Evolutionary conservation across 2,888 invertebrate genomes (phyloP).

Genomic region (Taenaris catops): DNA sequence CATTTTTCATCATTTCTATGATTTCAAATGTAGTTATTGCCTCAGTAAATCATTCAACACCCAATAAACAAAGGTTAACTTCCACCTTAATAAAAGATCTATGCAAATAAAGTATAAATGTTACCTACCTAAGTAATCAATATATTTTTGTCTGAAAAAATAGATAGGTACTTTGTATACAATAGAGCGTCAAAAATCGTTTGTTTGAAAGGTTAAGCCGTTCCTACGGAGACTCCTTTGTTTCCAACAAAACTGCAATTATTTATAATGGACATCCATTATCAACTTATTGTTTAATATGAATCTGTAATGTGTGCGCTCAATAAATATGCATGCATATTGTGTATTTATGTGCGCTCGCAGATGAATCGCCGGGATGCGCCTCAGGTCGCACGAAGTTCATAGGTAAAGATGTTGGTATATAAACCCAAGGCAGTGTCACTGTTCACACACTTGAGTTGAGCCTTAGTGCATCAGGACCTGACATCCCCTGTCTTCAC

Average conservation of each 20-base stretch:
- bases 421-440: constrained; percentile 72
- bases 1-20: neutral
- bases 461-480: constrained; percentile 54
- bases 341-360: constrained; percentile 20
- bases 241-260: constrained; percentile 23
- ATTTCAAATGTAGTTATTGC: neutral
- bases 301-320: constrained; percentile 18
- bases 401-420: constrained; percentile 72
- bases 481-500: constrained; percentile 1
- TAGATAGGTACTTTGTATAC: neutral
- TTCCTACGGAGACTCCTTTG: constrained; percentile 17
- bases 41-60: neutral
- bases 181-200: constrained; percentile 1
- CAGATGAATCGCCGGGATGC: constrained; percentile 55
- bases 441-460: constrained; percentile 58
- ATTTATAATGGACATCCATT: constrained; percentile 22
- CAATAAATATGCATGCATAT: constrained; percentile 17
- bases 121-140: neutral
- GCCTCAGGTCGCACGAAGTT: constrained; percentile 68
- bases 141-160: neutral
- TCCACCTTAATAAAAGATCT: neutral
- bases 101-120: neutral
- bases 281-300: constrained; percentile 23
- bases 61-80: neutral
- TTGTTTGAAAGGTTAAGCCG: constrained; percentile 5